Evolutionary conservation across 2,888 invertebrate species (phyloP).

Genomic region (Pheosia gnoma): DNA sequence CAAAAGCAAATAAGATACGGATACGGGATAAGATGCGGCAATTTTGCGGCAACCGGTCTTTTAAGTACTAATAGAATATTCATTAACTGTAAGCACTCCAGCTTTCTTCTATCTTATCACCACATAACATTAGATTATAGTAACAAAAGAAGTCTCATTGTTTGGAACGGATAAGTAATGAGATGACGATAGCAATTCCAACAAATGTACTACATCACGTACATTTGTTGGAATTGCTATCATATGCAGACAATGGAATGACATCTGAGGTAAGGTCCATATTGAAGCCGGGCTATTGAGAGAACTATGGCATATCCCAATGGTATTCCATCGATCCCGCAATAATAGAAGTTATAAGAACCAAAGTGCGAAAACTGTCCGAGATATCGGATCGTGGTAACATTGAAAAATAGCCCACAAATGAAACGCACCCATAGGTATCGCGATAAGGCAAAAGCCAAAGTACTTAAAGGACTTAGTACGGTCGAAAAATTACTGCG

Average conservation of each 20-base stretch:
- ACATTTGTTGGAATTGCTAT: slow-evolving; percentile 42
- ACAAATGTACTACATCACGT: slow-evolving; percentile 47
- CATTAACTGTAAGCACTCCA: no score
- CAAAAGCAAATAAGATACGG: no score
- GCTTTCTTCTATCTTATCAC: slow-evolving; percentile 2
- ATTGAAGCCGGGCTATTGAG: slow-evolving; percentile 43
- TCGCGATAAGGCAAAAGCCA: slow-evolving; percentile 25
- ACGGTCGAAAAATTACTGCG: slow-evolving; percentile 47
- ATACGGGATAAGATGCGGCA: no score
- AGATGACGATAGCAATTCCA: slow-evolving; percentile 38
- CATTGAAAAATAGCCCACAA: slow-evolving; percentile 6
- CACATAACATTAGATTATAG: slow-evolving; percentile 45
- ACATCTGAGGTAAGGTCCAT: slow-evolving; percentile 47
- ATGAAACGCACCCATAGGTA: slow-evolving; percentile 15
- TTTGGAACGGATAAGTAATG: slow-evolving; percentile 46
- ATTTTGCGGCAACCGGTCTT: no score
- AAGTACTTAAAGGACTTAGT: slow-evolving; percentile 38
- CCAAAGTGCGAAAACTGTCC: slow-evolving; percentile 32
- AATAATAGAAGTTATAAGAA: slow-evolving; percentile 45
- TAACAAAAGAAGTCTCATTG: slow-evolving; percentile 37
- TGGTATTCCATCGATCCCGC: slow-evolving; percentile 45
- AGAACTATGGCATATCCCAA: slow-evolving; percentile 42
- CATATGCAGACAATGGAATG: slow-evolving; percentile 48
- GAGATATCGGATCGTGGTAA: slow-evolving; percentile 10
- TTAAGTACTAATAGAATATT: no score